Base-by-base conservation (phyloP, 2,797 vertebrate species). In the Geotrypetes seraphini region DNA sequence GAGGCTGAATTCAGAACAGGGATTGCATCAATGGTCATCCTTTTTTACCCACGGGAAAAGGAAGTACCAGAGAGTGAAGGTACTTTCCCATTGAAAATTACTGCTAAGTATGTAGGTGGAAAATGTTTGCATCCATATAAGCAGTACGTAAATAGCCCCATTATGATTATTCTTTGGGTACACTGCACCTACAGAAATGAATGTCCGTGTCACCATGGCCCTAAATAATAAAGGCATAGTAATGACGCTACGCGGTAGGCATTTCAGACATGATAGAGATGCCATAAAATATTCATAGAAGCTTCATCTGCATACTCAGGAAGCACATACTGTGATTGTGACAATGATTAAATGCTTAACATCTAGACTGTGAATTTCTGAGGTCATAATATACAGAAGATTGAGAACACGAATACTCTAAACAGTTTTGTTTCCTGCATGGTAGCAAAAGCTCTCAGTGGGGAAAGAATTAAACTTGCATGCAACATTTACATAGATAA, bases 241-340 rank as follows among this genome's bases (percentile, higher is more conserved):
- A 35, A 68, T 59, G 71, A 34, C 10, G 33, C 8, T 29, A 41
- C 36, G 51, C 28, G 12, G 25, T 10, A 51, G 42, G 44, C 41
- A 38, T 50, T 59, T 46, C 34, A 36, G 48, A 68, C 60, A n/a
- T 46, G 37, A 61, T 50, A 58, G 39, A 57, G 53, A 50, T 14
- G 56, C 23, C 33, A 53, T 77, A 37, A 72, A 82, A 62, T 70
- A 74, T 77, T 79, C 66, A 74, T 66, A 25, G 43, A 53, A 56
- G 52, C 61, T 22, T 44, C 10, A 58, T 52, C 40, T 16, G 38
- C 25, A 23, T 25, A 21, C 30, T 50, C 31, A 31, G 35, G 36
- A 48, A 57, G 37, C 43, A 50, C 45, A n/a, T n/a, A 51, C 36
- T 31, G 33, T 31, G 32, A 33, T 41, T 32, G 44, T 65, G 73